Evolutionary conservation across 2,888 invertebrate genomes (phyloP).

Genomic region (Gerris lacustris): DNA sequence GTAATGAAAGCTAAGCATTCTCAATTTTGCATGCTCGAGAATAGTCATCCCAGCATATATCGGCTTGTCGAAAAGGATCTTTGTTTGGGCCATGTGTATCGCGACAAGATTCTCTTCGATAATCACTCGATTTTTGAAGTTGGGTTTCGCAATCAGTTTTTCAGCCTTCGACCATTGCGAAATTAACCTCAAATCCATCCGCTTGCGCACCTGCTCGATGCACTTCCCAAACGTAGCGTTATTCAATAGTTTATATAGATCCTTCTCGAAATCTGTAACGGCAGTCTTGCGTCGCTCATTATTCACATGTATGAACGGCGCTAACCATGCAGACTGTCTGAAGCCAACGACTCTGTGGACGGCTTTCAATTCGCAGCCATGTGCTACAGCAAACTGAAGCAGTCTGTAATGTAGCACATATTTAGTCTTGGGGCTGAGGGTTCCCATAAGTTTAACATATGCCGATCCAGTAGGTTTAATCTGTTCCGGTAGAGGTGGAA

Average conservation of each 20-base stretch:
- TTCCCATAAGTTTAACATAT: constrained; percentile 20
- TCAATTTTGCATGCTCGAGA: constrained; percentile 14
- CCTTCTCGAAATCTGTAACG: constrained; percentile 35
- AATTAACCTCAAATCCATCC: constrained; percentile 15
- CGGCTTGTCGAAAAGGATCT: constrained; percentile 15
- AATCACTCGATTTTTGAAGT: constrained; percentile 9
- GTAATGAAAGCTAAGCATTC: constrained; percentile 17
- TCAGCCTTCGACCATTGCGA: constrained; percentile 11
- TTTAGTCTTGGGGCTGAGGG: constrained; percentile 15
- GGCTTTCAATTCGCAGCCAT: constrained; percentile 31
- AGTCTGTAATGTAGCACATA: constrained; percentile 17
- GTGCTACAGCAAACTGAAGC: constrained; percentile 11
- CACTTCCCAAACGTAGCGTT: constrained; percentile 36
- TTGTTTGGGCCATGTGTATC: constrained; percentile 16
- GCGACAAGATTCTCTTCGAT: constrained; percentile 17
- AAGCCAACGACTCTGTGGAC: constrained; percentile 32
- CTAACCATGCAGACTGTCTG: constrained; percentile 32
- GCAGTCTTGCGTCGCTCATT: constrained; percentile 26
- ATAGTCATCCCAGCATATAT: constrained; percentile 18
- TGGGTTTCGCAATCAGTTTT: constrained; percentile 15
- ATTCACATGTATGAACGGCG: constrained; percentile 30
- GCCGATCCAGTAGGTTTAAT: constrained; percentile 10
- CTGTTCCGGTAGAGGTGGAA: constrained; percentile 17
- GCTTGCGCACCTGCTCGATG: constrained; percentile 29
- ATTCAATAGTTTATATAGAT: constrained; percentile 36